Percentiles rank a stretch among this genome's conserved stretches.
phyloP scores from a whole-genome alignment of 2,797 vertebrate genomes.

The Premnoplex brunnescens region DNA sequence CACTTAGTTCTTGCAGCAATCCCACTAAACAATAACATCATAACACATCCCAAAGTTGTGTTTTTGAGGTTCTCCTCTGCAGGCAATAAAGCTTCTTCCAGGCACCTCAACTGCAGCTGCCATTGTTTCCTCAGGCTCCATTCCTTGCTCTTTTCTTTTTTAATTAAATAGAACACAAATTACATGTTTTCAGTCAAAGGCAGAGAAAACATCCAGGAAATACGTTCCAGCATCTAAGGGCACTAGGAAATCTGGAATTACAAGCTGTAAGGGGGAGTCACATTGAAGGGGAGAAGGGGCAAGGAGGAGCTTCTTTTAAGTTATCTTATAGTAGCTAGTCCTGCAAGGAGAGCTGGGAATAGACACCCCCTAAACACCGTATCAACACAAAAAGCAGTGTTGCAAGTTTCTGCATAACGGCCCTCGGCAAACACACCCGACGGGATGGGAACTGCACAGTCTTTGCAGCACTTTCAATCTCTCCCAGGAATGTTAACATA shows the following conservation, averaged over 20 bases:
- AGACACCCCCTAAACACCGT: not conserved
- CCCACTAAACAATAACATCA: not conserved
- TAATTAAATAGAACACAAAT: not conserved
- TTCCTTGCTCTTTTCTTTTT: not conserved
- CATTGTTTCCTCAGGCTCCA: not conserved
- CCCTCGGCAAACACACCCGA: not conserved
- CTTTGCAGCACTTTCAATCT: not conserved
- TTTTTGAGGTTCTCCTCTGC: not conserved
- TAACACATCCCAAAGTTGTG: not conserved
- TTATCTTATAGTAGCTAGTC: not conserved
- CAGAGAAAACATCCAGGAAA: not conserved
- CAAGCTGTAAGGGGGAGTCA: not conserved
- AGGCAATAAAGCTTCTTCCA: not conserved
- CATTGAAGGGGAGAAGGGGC: not conserved
- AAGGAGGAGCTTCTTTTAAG: not conserved
- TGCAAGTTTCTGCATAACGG: not conserved
- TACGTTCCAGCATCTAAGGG: not conserved
- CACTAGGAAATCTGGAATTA: conserved; percentile 23
- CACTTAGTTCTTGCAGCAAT: not conserved
- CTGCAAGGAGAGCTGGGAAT: not conserved
- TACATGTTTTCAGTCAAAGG: not conserved
- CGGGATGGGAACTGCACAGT: not conserved
- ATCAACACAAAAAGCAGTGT: not conserved
- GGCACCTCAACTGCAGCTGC: not conserved
- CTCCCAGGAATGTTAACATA: not conserved